phyloP scores from a whole-genome alignment of 1,140 invertebrate species.

The Euwallacea fornicatus region DNA sequence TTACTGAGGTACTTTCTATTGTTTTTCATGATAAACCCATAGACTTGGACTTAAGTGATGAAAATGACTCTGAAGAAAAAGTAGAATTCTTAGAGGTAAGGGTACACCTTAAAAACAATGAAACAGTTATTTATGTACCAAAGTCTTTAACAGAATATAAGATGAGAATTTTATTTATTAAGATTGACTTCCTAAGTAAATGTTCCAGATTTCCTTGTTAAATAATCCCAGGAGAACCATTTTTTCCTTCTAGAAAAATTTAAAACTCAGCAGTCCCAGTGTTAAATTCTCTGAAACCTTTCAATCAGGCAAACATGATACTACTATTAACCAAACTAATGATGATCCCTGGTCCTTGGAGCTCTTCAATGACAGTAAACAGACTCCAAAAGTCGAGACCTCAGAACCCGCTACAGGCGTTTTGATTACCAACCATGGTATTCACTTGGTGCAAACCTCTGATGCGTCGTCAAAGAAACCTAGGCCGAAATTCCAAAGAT shows the following conservation, averaged over 20 bases:
- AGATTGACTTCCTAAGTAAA: no score
- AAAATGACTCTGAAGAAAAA: conserved; percentile 30
- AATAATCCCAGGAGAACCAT: no score
- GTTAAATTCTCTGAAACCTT: conserved; percentile 8
- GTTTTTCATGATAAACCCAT: conserved; percentile 48
- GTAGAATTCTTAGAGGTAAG: neutral
- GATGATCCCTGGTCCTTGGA: conserved; percentile 43
- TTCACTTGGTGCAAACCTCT: conserved; percentile 32
- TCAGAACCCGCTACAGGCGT: conserved; percentile 32
- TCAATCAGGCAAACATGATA: conserved; percentile 20
- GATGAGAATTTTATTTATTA: no score
- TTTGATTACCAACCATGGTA: conserved; percentile 40
- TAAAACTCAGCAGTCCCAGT: conserved; percentile 1
- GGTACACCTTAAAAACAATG: neutral
- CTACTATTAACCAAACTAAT: neutral
- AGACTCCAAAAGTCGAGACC: conserved; percentile 21
- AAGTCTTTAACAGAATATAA: no score
- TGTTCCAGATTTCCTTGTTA: no score
- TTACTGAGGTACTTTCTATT: conserved; percentile 49
- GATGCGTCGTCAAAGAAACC: conserved; percentile 22
- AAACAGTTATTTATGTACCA: neutral
- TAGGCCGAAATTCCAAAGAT: conserved; percentile 45
- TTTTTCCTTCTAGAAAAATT: no score
- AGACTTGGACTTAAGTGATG: conserved; percentile 38
- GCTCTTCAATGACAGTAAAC: conserved; percentile 43